Percentiles rank a stretch among this genome's conserved stretches.
These are phyloP conservation scores for Plebejus anna DNA, from an alignment of 2,888 invertebrate species.

Conservation along the genomic window DNA sequence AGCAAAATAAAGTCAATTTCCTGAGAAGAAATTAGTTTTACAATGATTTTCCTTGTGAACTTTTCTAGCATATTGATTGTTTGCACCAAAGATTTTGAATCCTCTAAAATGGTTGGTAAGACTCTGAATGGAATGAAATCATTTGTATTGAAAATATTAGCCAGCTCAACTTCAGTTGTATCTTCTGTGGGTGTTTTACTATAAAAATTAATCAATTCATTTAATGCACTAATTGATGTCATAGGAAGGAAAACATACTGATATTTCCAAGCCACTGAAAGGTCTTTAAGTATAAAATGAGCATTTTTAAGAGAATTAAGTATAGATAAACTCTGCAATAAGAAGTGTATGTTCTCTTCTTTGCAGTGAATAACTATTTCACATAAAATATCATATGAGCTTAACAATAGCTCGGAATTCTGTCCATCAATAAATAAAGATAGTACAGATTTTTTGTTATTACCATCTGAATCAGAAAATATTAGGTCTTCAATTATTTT, in stretches of 20 bases:
- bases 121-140: constrained; percentile 63
- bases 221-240: constrained; percentile 58
- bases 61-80: constrained; percentile 43
- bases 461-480: constrained; percentile 40
- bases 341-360: constrained; percentile 61
- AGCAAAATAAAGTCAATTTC: constrained; percentile 63
- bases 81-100: constrained; percentile 37
- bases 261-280: constrained; percentile 69
- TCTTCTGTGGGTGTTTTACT: constrained; percentile 38
- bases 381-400: constrained; percentile 54
- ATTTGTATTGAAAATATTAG: constrained; percentile 47
- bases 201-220: constrained; percentile 60
- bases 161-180: constrained; percentile 37
- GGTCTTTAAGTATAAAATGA: constrained; percentile 59
- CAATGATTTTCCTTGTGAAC: constrained; percentile 51
- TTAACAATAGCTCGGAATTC: constrained; percentile 54
- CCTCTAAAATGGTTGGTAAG: constrained; percentile 47
- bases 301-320: constrained; percentile 60
- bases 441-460: constrained; percentile 45
- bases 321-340: constrained; percentile 53
- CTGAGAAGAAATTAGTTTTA: constrained; percentile 56
- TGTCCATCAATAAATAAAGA: constrained; percentile 55
- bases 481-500: constrained; percentile 58
- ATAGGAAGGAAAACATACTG: constrained; percentile 69
- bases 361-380: constrained; percentile 56